These are phyloP conservation scores for Nettapus auritus DNA, from an alignment of 2,113 vertebrate species.

Conservation along the genomic window DNA sequence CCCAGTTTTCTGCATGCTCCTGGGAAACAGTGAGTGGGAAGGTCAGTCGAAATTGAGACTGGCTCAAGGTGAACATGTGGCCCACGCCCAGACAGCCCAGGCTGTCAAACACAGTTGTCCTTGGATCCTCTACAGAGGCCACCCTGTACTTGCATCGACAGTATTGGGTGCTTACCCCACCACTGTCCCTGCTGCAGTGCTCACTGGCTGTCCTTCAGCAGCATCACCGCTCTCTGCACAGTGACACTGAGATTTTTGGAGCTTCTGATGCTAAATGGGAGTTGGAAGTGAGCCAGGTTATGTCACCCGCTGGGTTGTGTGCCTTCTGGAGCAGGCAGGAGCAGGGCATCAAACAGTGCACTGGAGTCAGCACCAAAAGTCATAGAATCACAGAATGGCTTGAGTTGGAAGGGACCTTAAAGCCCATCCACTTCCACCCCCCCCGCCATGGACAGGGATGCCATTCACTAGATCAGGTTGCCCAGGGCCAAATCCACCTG, in stretches of 20 bases:
- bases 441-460: too few relatives aligned
- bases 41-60: neutral
- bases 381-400: too few relatives aligned
- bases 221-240: neutral
- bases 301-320: neutral
- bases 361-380: neutral
- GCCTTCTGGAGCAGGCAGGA: neutral
- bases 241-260: conserved; percentile 23
- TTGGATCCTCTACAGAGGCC: neutral
- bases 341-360: fast-evolving
- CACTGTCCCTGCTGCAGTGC: neutral
- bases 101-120: neutral
- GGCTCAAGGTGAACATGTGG: neutral
- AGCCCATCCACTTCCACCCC: too few relatives aligned
- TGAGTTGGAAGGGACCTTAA: too few relatives aligned
- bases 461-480: too few relatives aligned
- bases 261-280: neutral
- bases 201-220: neutral
- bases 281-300: neutral
- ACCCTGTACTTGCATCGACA: neutral
- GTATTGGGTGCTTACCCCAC: neutral
- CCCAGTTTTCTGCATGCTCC: neutral
- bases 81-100: neutral
- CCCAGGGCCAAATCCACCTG: too few relatives aligned
- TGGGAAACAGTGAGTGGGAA: neutral